Conservation (phyloP, 2,113 vertebrate species). For the Clarias batrachus region DNA sequence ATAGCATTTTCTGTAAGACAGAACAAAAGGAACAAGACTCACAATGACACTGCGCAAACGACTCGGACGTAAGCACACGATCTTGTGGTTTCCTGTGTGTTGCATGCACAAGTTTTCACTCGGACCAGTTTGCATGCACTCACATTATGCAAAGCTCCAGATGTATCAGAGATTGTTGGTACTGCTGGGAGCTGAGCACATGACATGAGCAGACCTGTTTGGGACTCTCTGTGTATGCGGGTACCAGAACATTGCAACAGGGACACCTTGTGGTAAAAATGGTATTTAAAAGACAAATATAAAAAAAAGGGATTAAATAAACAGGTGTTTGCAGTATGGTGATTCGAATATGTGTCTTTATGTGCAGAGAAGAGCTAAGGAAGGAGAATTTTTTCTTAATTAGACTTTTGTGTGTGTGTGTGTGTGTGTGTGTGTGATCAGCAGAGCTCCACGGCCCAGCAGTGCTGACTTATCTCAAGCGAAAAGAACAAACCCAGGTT, state of each 20-base stretch:
- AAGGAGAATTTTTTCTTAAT: neutral
- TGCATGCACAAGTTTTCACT: constrained; percentile 10
- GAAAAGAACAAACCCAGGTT: constrained; percentile 43
- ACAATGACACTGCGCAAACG: constrained; percentile 60
- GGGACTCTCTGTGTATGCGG: neutral
- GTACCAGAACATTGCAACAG: constrained; percentile 38
- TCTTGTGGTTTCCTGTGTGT: constrained; percentile 46
- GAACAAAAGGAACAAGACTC: neutral
- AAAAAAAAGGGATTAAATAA: no score
- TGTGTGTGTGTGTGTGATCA: constrained; percentile 26
- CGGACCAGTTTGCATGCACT: constrained; percentile 1
- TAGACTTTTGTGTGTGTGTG: constrained; percentile 23
- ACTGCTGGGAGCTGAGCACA: neutral
- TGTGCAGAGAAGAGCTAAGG: neutral
- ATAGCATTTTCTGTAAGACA: neutral
- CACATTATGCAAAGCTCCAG: constrained; percentile 24
- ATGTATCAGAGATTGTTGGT: constrained; percentile 17
- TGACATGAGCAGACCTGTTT: neutral
- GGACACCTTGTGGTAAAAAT: constrained; percentile 49
- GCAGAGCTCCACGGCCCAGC: constrained; percentile 17
- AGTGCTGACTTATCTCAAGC: constrained; percentile 5
- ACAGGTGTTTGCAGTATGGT: no score
- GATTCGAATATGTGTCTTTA: no score
- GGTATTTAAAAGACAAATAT: neutral
- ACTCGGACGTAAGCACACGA: constrained; percentile 34